Base-by-base conservation (phyloP, 2,113 vertebrate species). In the Dolichotis patagonum region DNA sequence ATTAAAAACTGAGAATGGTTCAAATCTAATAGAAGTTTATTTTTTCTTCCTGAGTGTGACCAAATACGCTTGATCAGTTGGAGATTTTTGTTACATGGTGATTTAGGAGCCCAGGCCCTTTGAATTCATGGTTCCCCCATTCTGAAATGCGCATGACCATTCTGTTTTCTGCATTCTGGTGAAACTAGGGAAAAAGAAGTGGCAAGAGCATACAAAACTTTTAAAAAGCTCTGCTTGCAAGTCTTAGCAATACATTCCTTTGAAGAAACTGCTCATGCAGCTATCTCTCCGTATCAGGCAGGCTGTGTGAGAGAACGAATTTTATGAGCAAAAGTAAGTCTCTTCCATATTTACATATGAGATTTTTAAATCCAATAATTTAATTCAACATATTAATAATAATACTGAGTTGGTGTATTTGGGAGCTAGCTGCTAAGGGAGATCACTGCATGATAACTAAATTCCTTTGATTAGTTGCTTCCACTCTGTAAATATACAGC, bases 301-400 rank as follows among this genome's bases (percentile, higher is more conserved):
- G 60, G 38, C 30, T 95, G 5, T 43, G 24, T 52, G 28, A 58
- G 16, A 91, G 9, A 87, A 62, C 5, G 3, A 22, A 90, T 78
- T 90, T 93, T 46, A 56, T 93, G 35, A 85, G 67, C 30, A 91
- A 43, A 94, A 32, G n/a, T 7, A 1, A 30, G 17, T 92, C 35
- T 94, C 22, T 38, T 20, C 43, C 38, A 30, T n/a, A 73, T 20
- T 56, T 67, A 54, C n/a, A 82, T 24, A 28, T 32, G 78, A 63
- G 32, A 75, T 60, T 96, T 92, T 93, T 41, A 69, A 97, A 96
- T 38, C 85, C 49, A 58, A 11, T 94, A 83, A 88, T 90, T 91
- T 43, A 69, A 81, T 87, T 92, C 56, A 90, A 12, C 71, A 77
- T 95, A 85, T 95, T 78, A 65, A 38, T 78, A 82, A 38, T 63